Conservation (phyloP, 2,888 invertebrate genomes). For the Sminthurides aquaticus region DNA sequence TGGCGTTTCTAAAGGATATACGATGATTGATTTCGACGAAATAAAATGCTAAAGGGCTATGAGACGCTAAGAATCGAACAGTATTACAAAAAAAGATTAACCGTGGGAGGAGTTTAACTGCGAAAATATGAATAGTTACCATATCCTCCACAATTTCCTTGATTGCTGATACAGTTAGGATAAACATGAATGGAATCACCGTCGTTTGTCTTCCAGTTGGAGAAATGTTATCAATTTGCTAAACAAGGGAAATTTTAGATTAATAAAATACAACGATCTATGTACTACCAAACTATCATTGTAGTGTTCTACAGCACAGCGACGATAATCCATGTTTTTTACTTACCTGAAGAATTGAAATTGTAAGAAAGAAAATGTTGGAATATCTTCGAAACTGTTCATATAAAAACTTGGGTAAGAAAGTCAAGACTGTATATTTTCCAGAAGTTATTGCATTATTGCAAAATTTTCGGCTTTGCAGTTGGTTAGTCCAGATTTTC, state of each 20-base stretch:
- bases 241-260: too few relatives aligned
- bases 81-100: constrained; percentile 9
- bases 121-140: constrained; percentile 13
- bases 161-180: not conserved
- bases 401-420: not conserved
- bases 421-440: not conserved
- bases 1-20: constrained; percentile 83
- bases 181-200: not conserved
- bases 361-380: not conserved
- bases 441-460: not conserved
- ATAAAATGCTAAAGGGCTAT: too few relatives aligned
- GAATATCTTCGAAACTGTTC: not conserved
- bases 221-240: not conserved
- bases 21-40: too few relatives aligned
- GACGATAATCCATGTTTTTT: not conserved
- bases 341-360: not conserved
- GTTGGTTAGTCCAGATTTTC: too few relatives aligned
- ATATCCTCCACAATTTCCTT: not conserved
- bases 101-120: constrained; percentile 11
- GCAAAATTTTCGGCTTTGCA: too few relatives aligned
- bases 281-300: not conserved
- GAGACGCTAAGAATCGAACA: constrained; percentile 16
- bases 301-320: not conserved
- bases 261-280: not conserved
- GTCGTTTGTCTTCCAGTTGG: not conserved